phyloP scores from a whole-genome alignment of 2,113 vertebrate species.

The Pipa parva region DNA sequence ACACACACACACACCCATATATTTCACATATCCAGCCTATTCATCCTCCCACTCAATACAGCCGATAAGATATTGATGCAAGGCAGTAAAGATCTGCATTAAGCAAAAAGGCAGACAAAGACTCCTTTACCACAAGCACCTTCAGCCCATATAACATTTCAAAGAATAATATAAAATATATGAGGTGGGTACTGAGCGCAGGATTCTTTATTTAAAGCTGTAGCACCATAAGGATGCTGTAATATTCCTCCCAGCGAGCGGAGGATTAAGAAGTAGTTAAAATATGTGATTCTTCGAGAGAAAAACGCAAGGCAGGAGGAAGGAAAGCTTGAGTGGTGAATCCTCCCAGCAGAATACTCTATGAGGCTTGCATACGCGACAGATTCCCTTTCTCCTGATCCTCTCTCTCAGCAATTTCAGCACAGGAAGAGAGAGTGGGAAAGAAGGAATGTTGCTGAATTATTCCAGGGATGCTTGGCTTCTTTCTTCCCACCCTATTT shows the following conservation, averaged over 20 bases:
- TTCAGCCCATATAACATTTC: constrained; percentile 44
- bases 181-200: constrained; percentile 34
- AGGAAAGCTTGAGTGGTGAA: constrained; percentile 21
- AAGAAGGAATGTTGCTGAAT: constrained; percentile 4
- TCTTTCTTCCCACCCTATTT: neutral
- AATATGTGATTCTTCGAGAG: constrained; percentile 16
- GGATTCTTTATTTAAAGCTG: constrained; percentile 32
- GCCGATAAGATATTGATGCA: constrained; percentile 61
- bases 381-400: constrained; percentile 6
- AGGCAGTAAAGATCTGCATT: constrained; percentile 54
- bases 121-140: constrained; percentile 50
- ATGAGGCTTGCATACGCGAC: constrained; percentile 3
- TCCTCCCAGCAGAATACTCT: constrained; percentile 17
- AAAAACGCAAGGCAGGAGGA: constrained; percentile 19
- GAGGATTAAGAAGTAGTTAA: constrained; percentile 32
- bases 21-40: too few relatives aligned
- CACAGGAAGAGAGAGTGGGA: constrained; percentile 15
- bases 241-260: constrained; percentile 23
- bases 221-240: constrained; percentile 12
- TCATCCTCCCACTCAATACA: constrained; percentile 46
- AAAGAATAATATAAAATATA: constrained; percentile 33
- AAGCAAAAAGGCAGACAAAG: constrained; percentile 61
- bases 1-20: too few relatives aligned
- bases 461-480: constrained; percentile 9
- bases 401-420: constrained; percentile 17